Evolutionary conservation across 2,797 vertebrate species (phyloP), one percentile per base, ranked within the genome.

Genomic region (Enteromius unitaeniatus): DNA sequence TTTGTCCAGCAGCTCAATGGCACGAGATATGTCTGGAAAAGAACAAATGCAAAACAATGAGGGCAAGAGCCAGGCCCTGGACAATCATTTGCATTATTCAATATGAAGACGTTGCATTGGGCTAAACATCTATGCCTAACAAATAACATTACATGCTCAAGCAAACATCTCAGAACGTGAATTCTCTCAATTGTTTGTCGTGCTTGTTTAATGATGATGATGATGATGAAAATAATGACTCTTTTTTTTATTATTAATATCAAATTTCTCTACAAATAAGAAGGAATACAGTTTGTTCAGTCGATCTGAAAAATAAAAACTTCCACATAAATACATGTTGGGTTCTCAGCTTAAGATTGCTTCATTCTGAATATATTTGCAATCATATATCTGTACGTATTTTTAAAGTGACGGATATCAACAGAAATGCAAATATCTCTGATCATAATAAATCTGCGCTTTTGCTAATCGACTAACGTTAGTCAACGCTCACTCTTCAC

Each of bases 1-100:
- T 91, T 99, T 99, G 90, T 99, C 98, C 84, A 99, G 93, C 85
- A 99, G 94, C 85, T 99, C 98, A 88, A 99, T 97, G 62, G 98
- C 98, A 92, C 98, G 96, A 92, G 96, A 97, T 92, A 99, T 98
- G 84, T 99, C 98, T 99, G 91, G 2, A 78, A 90, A 93, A 17
- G 73, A 51, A 65, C 34, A 76, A 70, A 53, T 84, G 82, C 67
- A 82, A 75, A 82, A 68, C 79, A 62, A 74, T 87, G 78, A 87
- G 53, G 17, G 21, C n/a, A 69, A 73, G 58, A 65, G 34, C 19
- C 5, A 68, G 23, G 74, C 53, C 60, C 62, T 13, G 51, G 74
- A 51, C 51, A 49, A 40, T 19, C 17, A 72, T 69, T 82, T 67
- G 69, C 55, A 64, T 62, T n/a, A 49, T 13, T 42, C 69, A 69